These are phyloP conservation scores for Panagrolaimus sp. DNA, from an alignment of 1,140 invertebrate genomes.

Conservation along the genomic window DNA sequence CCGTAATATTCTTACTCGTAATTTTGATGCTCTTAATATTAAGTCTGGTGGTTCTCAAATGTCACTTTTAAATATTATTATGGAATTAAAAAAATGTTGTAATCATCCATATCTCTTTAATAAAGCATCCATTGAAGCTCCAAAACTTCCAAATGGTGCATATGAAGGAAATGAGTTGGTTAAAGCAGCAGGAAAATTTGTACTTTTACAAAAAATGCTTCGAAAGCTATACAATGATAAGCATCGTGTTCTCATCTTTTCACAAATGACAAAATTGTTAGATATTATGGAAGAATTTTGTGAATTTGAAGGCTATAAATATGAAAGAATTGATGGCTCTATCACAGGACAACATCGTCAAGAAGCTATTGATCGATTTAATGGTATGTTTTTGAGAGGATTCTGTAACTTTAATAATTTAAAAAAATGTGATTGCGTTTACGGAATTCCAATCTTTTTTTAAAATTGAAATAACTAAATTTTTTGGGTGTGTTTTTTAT, in stretches of 20 bases:
- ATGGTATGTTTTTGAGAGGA: conserved; percentile 61
- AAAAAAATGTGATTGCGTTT: too few species aligned
- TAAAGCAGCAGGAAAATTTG: conserved; percentile 91
- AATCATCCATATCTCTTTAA: conserved; percentile 99
- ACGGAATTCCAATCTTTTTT: too few species aligned
- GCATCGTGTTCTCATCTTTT: conserved; percentile 96
- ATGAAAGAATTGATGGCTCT: conserved; percentile 96
- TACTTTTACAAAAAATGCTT: conserved; percentile 89
- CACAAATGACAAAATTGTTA: conserved; percentile 81
- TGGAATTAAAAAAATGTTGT: conserved; percentile 99
- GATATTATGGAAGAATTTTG: conserved; percentile 97
- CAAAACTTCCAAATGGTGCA: conserved; percentile 71
- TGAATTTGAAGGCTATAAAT: conserved; percentile 94
- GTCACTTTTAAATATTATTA: conserved; percentile 96
- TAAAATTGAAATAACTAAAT: too few species aligned
- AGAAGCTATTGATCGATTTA: conserved; percentile 93
- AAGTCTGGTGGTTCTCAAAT: conserved; percentile 87
- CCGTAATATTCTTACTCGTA: conserved; percentile 95
- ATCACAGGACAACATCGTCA: conserved; percentile 90
- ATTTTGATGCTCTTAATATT: conserved; percentile 93
- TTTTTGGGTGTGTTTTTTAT: too few species aligned
- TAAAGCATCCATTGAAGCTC: conserved; percentile 67
- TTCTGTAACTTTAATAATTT: too few species aligned
- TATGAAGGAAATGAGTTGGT: conserved; percentile 86
- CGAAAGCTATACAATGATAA: conserved; percentile 80